Conservation (phyloP, 2,888 invertebrate species). For the Punctoribates punctum region DNA sequence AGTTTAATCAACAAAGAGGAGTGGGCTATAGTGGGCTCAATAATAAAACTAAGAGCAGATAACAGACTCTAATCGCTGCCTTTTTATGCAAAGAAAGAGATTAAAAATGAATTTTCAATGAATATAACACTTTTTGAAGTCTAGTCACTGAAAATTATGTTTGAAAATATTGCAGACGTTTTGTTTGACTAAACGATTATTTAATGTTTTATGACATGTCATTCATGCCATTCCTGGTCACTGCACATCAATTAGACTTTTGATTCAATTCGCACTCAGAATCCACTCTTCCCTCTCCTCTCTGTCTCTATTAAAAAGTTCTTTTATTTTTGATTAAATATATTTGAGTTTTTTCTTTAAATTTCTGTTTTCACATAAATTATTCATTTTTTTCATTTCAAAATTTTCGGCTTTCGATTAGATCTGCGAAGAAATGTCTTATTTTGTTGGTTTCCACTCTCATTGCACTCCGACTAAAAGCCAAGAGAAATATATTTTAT, state of each 20-base stretch:
- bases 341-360: neutral
- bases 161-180: neutral
- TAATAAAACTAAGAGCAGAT: neutral
- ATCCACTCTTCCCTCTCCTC: neutral
- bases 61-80: neutral
- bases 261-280: neutral
- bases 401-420: neutral
- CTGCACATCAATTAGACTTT: neutral
- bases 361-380: neutral
- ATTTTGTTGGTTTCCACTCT: neutral
- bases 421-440: neutral
- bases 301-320: neutral
- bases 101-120: neutral
- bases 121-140: slow-evolving; percentile 6
- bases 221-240: slow-evolving; percentile 32
- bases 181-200: slow-evolving; percentile 22
- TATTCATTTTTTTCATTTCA: slow-evolving; percentile 1
- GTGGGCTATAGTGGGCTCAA: neutral
- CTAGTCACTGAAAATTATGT: neutral
- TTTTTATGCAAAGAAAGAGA: neutral
- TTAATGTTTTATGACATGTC: slow-evolving; percentile 26
- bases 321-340: neutral
- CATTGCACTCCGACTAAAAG: neutral
- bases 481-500: neutral
- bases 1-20: neutral